Percentiles rank a stretch among this genome's conserved stretches.
These are phyloP conservation scores for Cyrtodaria siliqua DNA, from an alignment of 2,888 invertebrate genomes.

Conservation along the genomic window DNA sequence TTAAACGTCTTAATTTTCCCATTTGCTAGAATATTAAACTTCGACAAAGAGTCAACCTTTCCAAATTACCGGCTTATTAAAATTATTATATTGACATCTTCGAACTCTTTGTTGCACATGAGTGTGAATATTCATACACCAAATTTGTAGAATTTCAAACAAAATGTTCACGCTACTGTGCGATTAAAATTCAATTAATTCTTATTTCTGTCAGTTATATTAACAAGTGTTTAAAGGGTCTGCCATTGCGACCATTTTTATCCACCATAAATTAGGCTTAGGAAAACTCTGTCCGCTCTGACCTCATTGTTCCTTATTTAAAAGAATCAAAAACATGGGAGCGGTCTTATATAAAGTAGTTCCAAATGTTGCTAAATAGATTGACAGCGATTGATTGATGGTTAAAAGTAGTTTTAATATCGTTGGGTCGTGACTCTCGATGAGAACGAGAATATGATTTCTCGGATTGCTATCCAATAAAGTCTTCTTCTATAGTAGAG, in stretches of 20 bases:
- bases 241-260: conserved; percentile 32
- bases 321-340: conserved; percentile 25
- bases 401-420: conserved; percentile 22
- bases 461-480: no score
- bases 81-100: conserved; percentile 36
- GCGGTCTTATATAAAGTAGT: conserved; percentile 36
- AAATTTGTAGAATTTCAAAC: conserved; percentile 58
- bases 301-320: conserved; percentile 40
- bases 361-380: conserved; percentile 43
- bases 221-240: conserved; percentile 19
- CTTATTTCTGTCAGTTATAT: conserved; percentile 44
- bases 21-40: conserved; percentile 45
- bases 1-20: conserved; percentile 27
- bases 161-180: conserved; percentile 47
- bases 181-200: conserved; percentile 62
- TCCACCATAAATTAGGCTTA: conserved; percentile 57
- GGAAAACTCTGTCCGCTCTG: conserved; percentile 31
- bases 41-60: conserved; percentile 27
- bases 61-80: conserved; percentile 27
- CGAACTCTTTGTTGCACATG: conserved; percentile 32
- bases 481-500: no score
- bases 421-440: no score
- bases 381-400: conserved; percentile 54
- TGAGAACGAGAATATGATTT: no score
- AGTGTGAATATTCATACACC: conserved; percentile 59